Evolutionary conservation across 1,140 invertebrate genomes (phyloP).

Genomic region (Drosophila bipectinata): DNA sequence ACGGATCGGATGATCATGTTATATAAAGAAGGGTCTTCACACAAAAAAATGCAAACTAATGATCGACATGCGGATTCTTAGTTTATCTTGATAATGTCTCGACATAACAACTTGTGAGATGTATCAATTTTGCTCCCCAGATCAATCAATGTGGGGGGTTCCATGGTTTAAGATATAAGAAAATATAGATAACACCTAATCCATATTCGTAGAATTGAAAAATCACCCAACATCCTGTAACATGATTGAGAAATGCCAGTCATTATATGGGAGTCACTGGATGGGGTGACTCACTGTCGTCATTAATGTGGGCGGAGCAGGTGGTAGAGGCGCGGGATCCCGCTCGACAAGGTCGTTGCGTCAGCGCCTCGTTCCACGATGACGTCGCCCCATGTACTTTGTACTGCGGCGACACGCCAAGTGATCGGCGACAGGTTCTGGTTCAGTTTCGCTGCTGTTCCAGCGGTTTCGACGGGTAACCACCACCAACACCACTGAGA

Average conservation of each 20-base stretch:
- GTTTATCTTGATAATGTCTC: constrained; percentile 11
- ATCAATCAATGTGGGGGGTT: constrained; percentile 7
- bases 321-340: constrained; percentile 19
- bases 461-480: constrained; percentile 47
- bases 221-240: constrained; percentile 22
- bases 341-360: constrained; percentile 42
- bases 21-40: constrained; percentile 35
- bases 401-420: constrained; percentile 16
- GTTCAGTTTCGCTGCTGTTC: constrained; percentile 19
- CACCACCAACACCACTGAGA: constrained; percentile 4
- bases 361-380: constrained; percentile 48
- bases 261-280: constrained; percentile 29
- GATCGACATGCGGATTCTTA: constrained; percentile 17
- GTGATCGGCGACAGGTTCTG: constrained; percentile 33
- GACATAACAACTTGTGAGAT: constrained; percentile 3
- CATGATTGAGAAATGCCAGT: constrained; percentile 11
- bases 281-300: constrained; percentile 12
- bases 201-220: constrained; percentile 18
- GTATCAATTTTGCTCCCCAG: constrained; percentile 18
- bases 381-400: constrained; percentile 62
- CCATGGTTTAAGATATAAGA: background rate
- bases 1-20: constrained; percentile 33
- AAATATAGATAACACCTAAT: background rate
- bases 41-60: constrained; percentile 17
- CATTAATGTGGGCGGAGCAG: constrained; percentile 24